Base-by-base conservation (phyloP, 2,113 vertebrate genomes). In the Pycnonotus jocosus region DNA sequence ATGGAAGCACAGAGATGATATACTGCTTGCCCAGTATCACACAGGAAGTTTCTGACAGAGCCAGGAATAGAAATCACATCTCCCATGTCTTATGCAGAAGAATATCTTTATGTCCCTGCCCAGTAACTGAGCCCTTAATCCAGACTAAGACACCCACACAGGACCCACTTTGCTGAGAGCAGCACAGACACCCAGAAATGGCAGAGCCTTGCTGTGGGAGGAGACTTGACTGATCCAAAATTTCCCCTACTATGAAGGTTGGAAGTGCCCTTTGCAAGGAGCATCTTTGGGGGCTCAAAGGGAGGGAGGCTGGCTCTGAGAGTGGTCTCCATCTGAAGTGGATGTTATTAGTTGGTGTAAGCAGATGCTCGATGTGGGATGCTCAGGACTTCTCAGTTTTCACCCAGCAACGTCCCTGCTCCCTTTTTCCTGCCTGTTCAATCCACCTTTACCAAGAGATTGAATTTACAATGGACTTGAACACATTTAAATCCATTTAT, bases 401-500 rank as follows among this genome's bases (percentile, higher is more conserved):
- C 97, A 92, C 65, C 87, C 73, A 21, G 53, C 62, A 71, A 88
- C 3, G 1, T 92, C 81, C 90, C 92, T 35, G 83, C 74, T 92
- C 42, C 92, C 20, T 71, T 92, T 94, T 78, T 95, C 95, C 96
- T 31, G 44, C 93, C 92, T 90, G 88, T 89, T 92, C 96, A 91
- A 82, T 64, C 97, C 96, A 91, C 97, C 97, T 97, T 97, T 95
- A 93, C 95, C 76, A 33, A 61, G 86, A 97, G 98, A 98, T 97
- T 98, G 98, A 97, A 98, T 98, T 98, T 98, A 98, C 96, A 93
- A 89, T 91, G 69, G 97, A 97, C 98, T 97, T 56, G 93, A 97
- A 98, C 98, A 98, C 98, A 98, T 98, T 98, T 98, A 98, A 98
- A 98, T 97, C 97, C 97, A 98, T 98, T 98, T 98, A 98, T 98